These are phyloP conservation scores for Lycorma delicatula DNA, from an alignment of 1,140 invertebrate genomes.

Conservation along the genomic window DNA sequence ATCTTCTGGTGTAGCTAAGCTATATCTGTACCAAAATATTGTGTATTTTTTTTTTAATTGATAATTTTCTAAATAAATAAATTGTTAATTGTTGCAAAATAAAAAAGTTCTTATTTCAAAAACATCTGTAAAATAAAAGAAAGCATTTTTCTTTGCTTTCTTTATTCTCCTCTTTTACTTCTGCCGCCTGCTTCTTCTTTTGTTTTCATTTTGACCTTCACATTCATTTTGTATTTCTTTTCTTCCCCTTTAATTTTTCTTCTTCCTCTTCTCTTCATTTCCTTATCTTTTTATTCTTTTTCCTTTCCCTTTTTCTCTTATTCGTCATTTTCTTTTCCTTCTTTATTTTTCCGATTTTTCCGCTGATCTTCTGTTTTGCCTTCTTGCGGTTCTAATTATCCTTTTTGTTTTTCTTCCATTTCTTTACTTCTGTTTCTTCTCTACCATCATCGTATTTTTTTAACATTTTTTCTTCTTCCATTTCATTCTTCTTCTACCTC, in stretches of 20 bases:
- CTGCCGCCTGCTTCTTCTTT: not conserved
- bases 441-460: constrained; percentile 37
- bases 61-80: too few species aligned
- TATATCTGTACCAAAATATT: too few species aligned
- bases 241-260: not conserved
- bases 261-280: not conserved
- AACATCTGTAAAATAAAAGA: too few species aligned
- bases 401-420: constrained; percentile 10
- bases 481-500: constrained; percentile 25
- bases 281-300: not conserved
- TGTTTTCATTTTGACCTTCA: not conserved
- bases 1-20: too few species aligned
- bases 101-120: too few species aligned
- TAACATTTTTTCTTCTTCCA: constrained; percentile 6
- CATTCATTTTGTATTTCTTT: too few species aligned
- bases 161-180: not conserved
- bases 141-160: not conserved
- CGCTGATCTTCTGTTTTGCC: not conserved
- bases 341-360: not conserved
- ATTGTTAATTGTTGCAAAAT: too few species aligned
- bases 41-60: too few species aligned
- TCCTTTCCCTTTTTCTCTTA: not conserved
- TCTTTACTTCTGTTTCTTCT: constrained; percentile 41
- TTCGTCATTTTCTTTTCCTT: not conserved
- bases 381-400: not conserved